Evolutionary conservation across 2,797 vertebrate species (phyloP).

Genomic region (Eidolon dupreanum): DNA sequence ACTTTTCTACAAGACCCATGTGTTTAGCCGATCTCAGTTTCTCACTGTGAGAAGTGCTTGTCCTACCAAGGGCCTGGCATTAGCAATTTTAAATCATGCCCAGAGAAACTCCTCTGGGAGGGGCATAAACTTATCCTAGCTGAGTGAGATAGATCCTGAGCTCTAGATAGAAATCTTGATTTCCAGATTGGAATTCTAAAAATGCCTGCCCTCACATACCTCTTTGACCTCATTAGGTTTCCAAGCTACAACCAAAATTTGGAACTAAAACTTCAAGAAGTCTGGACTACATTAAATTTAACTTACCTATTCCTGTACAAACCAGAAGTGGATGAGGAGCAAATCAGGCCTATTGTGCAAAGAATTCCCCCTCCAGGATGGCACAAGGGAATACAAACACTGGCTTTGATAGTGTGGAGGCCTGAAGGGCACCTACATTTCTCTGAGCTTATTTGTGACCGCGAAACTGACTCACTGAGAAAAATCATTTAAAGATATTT

Average conservation of each 20-base stretch:
- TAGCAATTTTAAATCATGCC: not conserved
- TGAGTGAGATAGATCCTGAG: not conserved
- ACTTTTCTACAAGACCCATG: not conserved
- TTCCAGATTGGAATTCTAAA: not conserved
- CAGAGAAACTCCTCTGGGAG: not conserved
- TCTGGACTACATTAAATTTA: not conserved
- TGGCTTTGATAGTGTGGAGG: not conserved
- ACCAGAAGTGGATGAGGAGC: not conserved
- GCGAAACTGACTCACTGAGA: constrained; percentile 65
- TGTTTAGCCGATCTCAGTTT: not conserved
- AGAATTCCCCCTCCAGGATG: not conserved
- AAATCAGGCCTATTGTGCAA: not conserved
- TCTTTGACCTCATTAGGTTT: not conserved
- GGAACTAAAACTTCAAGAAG: not conserved
- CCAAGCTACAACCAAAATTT: not conserved
- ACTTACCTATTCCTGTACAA: not conserved
- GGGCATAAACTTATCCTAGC: not conserved
- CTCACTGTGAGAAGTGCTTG: not conserved
- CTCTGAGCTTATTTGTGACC: constrained; percentile 36
- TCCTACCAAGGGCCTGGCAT: not conserved
- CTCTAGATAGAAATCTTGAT: not conserved
- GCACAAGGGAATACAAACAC: not conserved
- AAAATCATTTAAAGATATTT: constrained; percentile 72
- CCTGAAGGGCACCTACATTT: constrained; percentile 33
- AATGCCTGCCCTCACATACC: not conserved